Conservation (phyloP, 2,113 vertebrate species). For the Argyrosomus japonicus region DNA sequence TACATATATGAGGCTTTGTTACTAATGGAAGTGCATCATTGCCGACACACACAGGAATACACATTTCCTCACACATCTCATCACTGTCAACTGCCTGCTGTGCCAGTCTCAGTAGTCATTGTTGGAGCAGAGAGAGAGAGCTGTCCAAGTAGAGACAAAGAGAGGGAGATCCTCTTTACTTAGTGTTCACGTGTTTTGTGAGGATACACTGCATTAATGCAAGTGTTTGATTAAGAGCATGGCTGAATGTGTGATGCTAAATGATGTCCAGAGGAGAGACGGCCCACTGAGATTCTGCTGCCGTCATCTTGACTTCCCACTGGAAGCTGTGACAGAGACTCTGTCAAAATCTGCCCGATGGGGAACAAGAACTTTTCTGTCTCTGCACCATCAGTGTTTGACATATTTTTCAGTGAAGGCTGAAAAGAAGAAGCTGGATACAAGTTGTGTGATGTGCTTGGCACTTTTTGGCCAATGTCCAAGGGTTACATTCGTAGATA, state of each 20-base stretch:
- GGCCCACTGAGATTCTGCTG: slow-evolving; percentile 51
- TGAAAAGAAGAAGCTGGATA: slow-evolving; percentile 13
- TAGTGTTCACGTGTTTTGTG: slow-evolving; percentile 16
- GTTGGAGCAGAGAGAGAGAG: slow-evolving; percentile 37
- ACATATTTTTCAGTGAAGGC: slow-evolving; percentile 43
- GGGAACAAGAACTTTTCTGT: slow-evolving; percentile 29
- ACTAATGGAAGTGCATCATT: slow-evolving; percentile 34
- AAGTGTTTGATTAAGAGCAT: slow-evolving; percentile 42
- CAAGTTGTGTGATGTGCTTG: not conserved
- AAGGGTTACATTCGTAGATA: slow-evolving; percentile 3
- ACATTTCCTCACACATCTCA: slow-evolving; percentile 55
- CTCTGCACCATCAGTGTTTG: slow-evolving; percentile 39
- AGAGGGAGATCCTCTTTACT: slow-evolving; percentile 28
- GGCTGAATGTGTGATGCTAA: slow-evolving; percentile 22
- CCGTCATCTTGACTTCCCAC: slow-evolving; percentile 43
- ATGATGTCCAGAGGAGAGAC: slow-evolving; percentile 56
- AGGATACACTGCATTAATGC: slow-evolving; percentile 17
- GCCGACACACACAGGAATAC: slow-evolving; percentile 51
- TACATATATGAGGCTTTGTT: slow-evolving; percentile 35
- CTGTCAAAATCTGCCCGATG: slow-evolving; percentile 31
- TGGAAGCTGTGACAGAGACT: slow-evolving; percentile 49
- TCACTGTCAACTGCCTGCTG: slow-evolving; percentile 64
- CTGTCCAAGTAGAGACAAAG: slow-evolving; percentile 11
- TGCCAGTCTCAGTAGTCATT: slow-evolving; percentile 39
- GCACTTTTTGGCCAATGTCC: slow-evolving; percentile 1